These are phyloP conservation scores for Enteromius treurensis DNA, from an alignment of 2,797 vertebrate genomes.

Conservation along the genomic window DNA sequence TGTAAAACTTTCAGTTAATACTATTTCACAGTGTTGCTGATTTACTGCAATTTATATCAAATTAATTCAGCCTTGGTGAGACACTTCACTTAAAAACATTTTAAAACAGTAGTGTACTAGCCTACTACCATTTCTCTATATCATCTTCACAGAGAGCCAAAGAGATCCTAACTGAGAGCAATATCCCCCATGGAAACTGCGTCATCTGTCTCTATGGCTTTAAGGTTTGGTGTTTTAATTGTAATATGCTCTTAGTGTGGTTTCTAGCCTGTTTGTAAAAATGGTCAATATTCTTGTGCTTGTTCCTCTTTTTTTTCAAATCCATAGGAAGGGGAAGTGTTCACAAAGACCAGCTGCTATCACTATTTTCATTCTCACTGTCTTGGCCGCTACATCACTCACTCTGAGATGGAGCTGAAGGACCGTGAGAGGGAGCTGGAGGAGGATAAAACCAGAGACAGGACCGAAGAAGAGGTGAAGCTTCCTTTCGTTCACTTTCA, in stretches of 20 bases:
- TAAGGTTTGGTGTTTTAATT: conserved; percentile 66
- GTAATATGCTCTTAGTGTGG: not conserved
- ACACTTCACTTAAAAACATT: not conserved
- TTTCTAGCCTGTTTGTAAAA: not conserved
- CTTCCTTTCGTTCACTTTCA: not conserved
- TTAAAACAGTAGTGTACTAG: too few species aligned
- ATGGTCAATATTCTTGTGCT: not conserved
- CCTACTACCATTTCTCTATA: not conserved
- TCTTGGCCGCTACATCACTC: conserved; percentile 88
- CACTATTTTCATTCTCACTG: conserved; percentile 97
- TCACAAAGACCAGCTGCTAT: conserved; percentile 93
- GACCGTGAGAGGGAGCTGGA: conserved; percentile 81
- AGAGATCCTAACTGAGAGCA: conserved; percentile 90
- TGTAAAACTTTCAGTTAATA: not conserved
- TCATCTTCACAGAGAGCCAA: conserved; percentile 76
- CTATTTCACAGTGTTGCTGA: not conserved
- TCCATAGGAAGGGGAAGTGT: conserved; percentile 83
- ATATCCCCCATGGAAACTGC: conserved; percentile 94
- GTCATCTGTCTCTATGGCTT: conserved; percentile 96
- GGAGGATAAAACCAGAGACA: conserved; percentile 77
- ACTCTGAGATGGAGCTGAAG: conserved; percentile 86
- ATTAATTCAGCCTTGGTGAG: not conserved
- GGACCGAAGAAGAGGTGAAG: conserved; percentile 66
- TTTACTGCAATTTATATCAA: not conserved
- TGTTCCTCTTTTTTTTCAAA: not conserved